These are phyloP conservation scores for Fundulus diaphanus DNA, from an alignment of 2,797 vertebrate species.

Conservation along the genomic window DNA sequence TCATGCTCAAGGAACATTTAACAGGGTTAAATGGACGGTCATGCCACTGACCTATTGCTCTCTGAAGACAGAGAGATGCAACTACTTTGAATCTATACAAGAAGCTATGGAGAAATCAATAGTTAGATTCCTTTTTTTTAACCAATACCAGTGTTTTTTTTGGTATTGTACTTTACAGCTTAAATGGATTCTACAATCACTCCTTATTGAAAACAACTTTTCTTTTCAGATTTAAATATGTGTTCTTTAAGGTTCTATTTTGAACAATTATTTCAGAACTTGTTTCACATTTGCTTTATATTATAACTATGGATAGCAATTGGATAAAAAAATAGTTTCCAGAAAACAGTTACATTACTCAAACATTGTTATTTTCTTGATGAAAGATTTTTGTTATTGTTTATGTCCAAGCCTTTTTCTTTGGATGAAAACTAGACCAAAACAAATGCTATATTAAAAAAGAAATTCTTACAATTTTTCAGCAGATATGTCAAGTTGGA, in stretches of 20 bases:
- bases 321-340: too few relatives aligned
- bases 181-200: not conserved
- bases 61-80: constrained; percentile 55
- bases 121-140: too few relatives aligned
- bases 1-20: constrained; percentile 69
- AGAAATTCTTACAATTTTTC: not conserved
- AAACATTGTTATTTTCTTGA: not conserved
- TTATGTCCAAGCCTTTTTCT: not conserved
- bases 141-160: too few relatives aligned
- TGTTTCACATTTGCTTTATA: too few relatives aligned
- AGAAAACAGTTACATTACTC: not conserved
- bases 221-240: not conserved
- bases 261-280: too few relatives aligned
- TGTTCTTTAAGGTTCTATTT: not conserved
- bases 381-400: not conserved
- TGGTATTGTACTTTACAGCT: not conserved
- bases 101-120: constrained; percentile 27
- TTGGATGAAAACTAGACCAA: not conserved
- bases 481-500: too few relatives aligned
- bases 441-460: not conserved
- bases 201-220: not conserved
- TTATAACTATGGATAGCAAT: too few relatives aligned
- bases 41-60: constrained; percentile 54
- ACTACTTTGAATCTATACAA: constrained; percentile 42
- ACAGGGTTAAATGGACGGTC: constrained; percentile 71